Evolutionary conservation across 2,797 vertebrate species (phyloP).

Genomic region (Dryobates pubescens): DNA sequence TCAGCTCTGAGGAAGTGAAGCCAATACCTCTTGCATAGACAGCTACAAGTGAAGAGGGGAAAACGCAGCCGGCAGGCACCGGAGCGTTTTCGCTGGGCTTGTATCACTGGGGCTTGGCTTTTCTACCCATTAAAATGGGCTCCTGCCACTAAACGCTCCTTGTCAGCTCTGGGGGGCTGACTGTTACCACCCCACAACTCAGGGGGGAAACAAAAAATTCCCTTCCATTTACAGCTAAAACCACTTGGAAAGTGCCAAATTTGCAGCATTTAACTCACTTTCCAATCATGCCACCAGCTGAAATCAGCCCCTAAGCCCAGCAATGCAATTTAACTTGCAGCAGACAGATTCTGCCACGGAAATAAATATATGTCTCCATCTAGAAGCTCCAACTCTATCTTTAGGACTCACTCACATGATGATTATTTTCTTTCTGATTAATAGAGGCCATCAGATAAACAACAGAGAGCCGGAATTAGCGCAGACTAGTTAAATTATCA

Average conservation of each 20-base stretch:
- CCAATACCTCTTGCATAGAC: background rate
- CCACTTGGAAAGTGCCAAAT: background rate
- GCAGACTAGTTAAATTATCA: background rate
- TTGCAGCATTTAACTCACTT: background rate
- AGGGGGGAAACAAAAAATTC: rapidly evolving
- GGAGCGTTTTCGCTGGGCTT: background rate
- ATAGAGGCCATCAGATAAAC: background rate
- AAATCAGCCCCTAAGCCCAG: background rate
- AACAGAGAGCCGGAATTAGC: background rate
- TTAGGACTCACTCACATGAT: background rate
- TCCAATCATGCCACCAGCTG: rapidly evolving
- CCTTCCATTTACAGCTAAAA: background rate
- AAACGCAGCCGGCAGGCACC: background rate
- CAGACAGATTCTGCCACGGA: background rate
- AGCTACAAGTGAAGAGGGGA: slow-evolving; percentile 44
- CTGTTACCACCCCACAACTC: background rate
- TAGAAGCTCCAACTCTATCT: background rate
- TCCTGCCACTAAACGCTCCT: background rate
- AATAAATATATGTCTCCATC: background rate
- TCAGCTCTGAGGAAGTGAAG: background rate
- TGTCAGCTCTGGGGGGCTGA: background rate
- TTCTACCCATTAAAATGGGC: background rate
- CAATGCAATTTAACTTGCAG: background rate
- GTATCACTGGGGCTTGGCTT: background rate
- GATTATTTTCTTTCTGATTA: too few species aligned